Percentiles rank a stretch among this genome's conserved stretches.
Evolutionary conservation across 2,888 invertebrate genomes (phyloP).

Genomic region (Hypsopygia costalis): DNA sequence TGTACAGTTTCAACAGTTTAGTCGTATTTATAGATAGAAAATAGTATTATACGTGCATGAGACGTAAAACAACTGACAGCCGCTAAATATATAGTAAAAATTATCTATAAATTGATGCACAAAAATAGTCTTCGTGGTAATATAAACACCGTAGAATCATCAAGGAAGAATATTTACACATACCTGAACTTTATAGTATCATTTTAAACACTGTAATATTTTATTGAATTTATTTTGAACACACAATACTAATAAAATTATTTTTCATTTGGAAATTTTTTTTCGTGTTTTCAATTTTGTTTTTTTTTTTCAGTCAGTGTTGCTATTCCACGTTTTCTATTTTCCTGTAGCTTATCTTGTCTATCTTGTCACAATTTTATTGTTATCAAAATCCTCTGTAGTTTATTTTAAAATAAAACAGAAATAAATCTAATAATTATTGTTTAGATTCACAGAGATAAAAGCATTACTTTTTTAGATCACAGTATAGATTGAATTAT

Average conservation of each 20-base stretch:
- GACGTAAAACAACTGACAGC: slow-evolving; percentile 79
- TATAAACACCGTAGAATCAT: background rate
- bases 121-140: background rate
- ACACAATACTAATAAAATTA: slow-evolving; percentile 49
- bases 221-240: slow-evolving; percentile 45
- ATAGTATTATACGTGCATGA: slow-evolving; percentile 38
- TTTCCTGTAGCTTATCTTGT: no score
- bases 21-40: slow-evolving; percentile 31
- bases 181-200: slow-evolving; percentile 56
- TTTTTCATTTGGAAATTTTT: slow-evolving; percentile 46
- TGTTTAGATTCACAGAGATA: no score
- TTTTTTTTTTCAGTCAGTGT: slow-evolving; percentile 3
- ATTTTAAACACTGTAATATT: slow-evolving; percentile 40
- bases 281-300: slow-evolving; percentile 50
- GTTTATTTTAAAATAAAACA: no score
- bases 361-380: no score
- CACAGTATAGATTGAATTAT: no score
- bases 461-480: no score
- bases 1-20: slow-evolving; percentile 32
- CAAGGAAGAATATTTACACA: slow-evolving; percentile 22
- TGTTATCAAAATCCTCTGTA: no score
- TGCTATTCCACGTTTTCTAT: no score
- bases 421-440: no score
- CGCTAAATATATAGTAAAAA: slow-evolving; percentile 54
- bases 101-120: background rate